Evolutionary conservation across 2,888 invertebrate genomes (phyloP), one percentile per base, ranked within the genome.

Genomic region (Ecliptopera silaceata): DNA sequence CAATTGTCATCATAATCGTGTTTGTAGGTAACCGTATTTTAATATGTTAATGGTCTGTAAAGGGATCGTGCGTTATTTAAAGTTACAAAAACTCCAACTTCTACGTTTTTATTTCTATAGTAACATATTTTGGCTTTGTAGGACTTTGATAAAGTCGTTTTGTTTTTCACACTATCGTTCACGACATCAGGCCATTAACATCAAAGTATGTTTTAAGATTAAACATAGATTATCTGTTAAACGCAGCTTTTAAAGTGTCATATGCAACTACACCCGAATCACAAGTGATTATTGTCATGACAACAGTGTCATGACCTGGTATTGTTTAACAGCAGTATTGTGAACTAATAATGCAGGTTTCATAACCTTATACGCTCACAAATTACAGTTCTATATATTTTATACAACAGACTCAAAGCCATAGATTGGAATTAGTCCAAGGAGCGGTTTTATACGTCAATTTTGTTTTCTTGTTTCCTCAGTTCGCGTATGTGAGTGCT

Each of bases 391-490:
- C 74, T 75, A 79, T 79, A 77, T 77, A 77, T 78, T 81, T 80
- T 77, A 80, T 80, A 79, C 77, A 77, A 74, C 79, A 69, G 74
- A 38, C 73, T 72, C 72, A 71, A 75, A 72, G 79, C 73, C 70
- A 70, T 70, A 70, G 70, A 56, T 71, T 68, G 77, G 75, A 83
- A 84, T 84, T 81, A 82, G 82, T 83, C 72, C 79, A 82, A 82
- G 81, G 82, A 84, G 83, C 82, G 82, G 84, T 84, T 86, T 86
- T 83, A 83, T 86, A 83, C 86, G 82, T 86, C 86, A 84, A 86
- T 87, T 86, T 83, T 82, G 83, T 86, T 88, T 86, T 85, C 86
- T 86, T 84, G 84, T 88, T 86, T 86, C 88, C 86, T 85, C 79
- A 83, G 86, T 84, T 86, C 80, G 81, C 88, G 87, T 87, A 87